Evolutionary conservation across 2,888 invertebrate species (phyloP).

Genomic region (Napeogenes inachia): DNA sequence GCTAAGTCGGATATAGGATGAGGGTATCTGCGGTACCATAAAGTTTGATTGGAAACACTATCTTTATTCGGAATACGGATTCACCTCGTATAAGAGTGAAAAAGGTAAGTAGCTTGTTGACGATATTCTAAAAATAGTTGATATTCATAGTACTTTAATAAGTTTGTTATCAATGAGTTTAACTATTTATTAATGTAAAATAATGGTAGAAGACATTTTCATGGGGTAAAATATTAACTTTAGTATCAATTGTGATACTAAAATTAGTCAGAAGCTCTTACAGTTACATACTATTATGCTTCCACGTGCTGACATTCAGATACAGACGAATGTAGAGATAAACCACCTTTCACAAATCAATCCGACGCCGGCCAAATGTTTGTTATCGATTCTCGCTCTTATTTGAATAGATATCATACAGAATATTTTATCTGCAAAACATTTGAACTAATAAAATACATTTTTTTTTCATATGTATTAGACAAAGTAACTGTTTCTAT

Average conservation of each 20-base stretch:
- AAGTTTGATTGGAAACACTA: conserved; percentile 51
- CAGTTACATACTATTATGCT: conserved; percentile 11
- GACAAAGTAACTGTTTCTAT: too few relatives aligned
- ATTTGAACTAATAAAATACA: too few relatives aligned
- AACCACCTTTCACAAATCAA: conserved; percentile 32
- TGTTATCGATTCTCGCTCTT: conserved; percentile 13
- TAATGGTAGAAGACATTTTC: too few relatives aligned
- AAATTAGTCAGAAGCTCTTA: neutral
- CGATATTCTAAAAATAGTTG: too few relatives aligned
- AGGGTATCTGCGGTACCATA: conserved; percentile 36
- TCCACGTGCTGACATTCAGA: conserved; percentile 18
- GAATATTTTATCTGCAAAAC: neutral
- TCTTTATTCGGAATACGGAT: conserved; percentile 15
- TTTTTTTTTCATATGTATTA: too few relatives aligned
- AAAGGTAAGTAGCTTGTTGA: neutral
- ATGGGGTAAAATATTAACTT: too few relatives aligned
- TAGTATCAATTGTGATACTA: too few relatives aligned
- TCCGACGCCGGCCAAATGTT: conserved; percentile 27
- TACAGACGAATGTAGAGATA: conserved; percentile 25
- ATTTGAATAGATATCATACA: conserved; percentile 16
- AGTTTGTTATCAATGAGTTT: too few relatives aligned
- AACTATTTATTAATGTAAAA: too few relatives aligned
- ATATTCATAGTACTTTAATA: too few relatives aligned
- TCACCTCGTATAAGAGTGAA: conserved; percentile 2
- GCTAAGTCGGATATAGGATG: conserved; percentile 7